Percentiles rank a stretch among this genome's conserved stretches.
Evolutionary conservation across 2,113 vertebrate genomes (phyloP).

Genomic region (Odontesthes bonariensis): DNA sequence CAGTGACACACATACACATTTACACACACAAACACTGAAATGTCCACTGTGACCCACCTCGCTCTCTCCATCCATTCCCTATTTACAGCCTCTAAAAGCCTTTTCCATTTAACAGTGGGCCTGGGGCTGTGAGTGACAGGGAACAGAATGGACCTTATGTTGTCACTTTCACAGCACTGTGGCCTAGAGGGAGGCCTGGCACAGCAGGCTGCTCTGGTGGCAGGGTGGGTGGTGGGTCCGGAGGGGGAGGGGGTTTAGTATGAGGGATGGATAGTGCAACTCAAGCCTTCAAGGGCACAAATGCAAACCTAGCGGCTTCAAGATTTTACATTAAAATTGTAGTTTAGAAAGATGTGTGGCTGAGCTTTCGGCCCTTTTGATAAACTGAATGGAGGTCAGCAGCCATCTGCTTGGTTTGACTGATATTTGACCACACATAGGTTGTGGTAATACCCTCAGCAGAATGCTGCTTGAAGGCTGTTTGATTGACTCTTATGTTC

Average conservation of each 20-base stretch:
- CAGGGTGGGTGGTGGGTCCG: conserved; percentile 31
- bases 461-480: conserved; percentile 21
- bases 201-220: conserved; percentile 67
- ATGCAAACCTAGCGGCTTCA: conserved; percentile 49
- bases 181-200: conserved; percentile 79
- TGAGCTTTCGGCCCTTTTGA: conserved; percentile 27
- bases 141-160: conserved; percentile 83
- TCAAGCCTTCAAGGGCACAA: conserved; percentile 53
- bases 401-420: conserved; percentile 19
- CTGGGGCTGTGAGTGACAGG: conserved; percentile 80
- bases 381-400: conserved; percentile 18
- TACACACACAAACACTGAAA: conserved; percentile 43
- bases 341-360: conserved; percentile 40
- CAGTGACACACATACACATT: conserved; percentile 31
- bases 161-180: conserved; percentile 75
- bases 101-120: conserved; percentile 79
- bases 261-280: conserved; percentile 13
- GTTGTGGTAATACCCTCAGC: background rate
- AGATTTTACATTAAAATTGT: conserved; percentile 44
- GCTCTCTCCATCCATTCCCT: conserved; percentile 57
- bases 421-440: conserved; percentile 34
- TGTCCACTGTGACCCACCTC: conserved; percentile 66
- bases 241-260: background rate
- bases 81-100: conserved; percentile 82
- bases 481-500: conserved; percentile 34